Conservation (phyloP, 2,113 vertebrate species). For the Cercocebus atys region DNA sequence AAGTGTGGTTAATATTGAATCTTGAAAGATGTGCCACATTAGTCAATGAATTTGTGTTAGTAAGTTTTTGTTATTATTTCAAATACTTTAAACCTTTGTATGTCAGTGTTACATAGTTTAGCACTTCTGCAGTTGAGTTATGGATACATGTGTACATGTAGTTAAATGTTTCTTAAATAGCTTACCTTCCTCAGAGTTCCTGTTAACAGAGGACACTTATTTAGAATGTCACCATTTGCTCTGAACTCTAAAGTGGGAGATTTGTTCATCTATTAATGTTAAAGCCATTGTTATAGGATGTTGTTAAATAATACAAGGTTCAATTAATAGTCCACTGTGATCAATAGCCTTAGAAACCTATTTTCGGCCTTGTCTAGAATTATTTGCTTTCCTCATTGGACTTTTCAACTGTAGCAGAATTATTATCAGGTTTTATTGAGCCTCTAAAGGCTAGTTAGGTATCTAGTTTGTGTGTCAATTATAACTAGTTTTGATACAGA, state of each 20-base stretch:
- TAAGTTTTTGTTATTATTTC: background rate
- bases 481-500: background rate
- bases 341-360: background rate
- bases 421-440: background rate
- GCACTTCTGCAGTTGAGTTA: background rate
- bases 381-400: background rate
- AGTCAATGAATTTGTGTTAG: background rate
- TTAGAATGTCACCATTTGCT: background rate
- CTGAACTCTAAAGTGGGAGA: background rate
- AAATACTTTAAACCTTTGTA: background rate
- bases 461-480: background rate
- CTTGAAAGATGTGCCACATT: background rate
- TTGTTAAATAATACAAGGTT: background rate
- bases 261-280: background rate
- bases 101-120: background rate
- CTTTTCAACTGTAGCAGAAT: background rate
- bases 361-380: background rate
- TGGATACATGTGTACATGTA: fast-evolving
- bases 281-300: background rate
- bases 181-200: background rate
- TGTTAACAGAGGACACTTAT: background rate
- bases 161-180: background rate
- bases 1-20: background rate
- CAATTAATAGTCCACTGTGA: background rate
- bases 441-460: background rate